phyloP scores from a whole-genome alignment of 2,797 vertebrate genomes.

The Sylvilagus floridanus region DNA sequence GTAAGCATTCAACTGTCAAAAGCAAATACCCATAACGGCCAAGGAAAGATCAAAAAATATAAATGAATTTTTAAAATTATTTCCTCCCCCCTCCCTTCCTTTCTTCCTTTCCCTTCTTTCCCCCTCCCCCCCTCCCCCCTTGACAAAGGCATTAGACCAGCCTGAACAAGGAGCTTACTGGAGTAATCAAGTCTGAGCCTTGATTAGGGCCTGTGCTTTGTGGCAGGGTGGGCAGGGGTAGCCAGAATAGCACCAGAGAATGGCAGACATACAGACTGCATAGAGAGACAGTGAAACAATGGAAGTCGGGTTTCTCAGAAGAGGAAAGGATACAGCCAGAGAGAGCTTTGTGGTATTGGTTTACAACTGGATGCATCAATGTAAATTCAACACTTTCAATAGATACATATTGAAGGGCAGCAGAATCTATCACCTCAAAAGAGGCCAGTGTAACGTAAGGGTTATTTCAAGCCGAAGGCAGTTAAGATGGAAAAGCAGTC shows the following conservation, averaged over 20 bases:
- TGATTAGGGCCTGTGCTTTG: background rate
- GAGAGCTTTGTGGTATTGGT: background rate
- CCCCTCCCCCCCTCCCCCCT: background rate
- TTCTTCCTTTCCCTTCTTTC: background rate
- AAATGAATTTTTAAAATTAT: background rate
- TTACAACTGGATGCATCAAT: background rate
- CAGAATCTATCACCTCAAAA: background rate
- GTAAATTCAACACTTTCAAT: background rate
- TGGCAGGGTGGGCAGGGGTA: fast-evolving
- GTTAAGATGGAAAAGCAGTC: background rate
- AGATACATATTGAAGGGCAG: background rate
- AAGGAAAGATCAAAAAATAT: background rate
- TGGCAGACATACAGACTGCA: background rate
- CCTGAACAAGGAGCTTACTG: background rate
- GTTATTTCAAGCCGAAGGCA: background rate
- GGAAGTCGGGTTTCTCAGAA: background rate
- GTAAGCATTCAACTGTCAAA: background rate
- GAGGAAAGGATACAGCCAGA: background rate
- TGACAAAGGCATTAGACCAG: background rate
- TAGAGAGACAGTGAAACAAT: background rate
- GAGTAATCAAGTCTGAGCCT: background rate
- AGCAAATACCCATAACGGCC: background rate
- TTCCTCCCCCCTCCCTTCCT: background rate
- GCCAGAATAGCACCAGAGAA: background rate
- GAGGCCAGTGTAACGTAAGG: background rate